Base-by-base conservation (phyloP, 2,797 vertebrate species). In the Lepus townsendii region DNA sequence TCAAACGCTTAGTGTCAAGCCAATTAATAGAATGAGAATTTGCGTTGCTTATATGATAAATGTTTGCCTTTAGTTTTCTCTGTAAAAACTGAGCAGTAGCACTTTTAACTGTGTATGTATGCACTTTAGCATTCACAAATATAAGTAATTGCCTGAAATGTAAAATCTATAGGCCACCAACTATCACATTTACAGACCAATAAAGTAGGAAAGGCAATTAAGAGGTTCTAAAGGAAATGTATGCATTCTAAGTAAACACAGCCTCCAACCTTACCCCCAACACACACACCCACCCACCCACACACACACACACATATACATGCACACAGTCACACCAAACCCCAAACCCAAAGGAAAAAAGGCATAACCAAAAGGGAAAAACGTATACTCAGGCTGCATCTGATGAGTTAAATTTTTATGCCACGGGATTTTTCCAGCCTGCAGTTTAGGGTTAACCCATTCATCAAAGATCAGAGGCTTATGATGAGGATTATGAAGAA, bases 401-500 rank as follows among this genome's bases (percentile, higher is more conserved):
- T 20, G 88, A 93, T 73, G 85, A 97, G 90, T 97, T 96, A 96
- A 90, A 85, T 95, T 97, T 97, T 95, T 96, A 94, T 91, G 91
- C 88, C 76, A 91, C 5, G 96, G 97, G 95, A 95, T 97, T 96
- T 97, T 97, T 93, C 90, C 91, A 96, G 95, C 90, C 96, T 96
- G 88, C 96, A 97, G 92, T 98, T 97, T 97, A 97, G 97, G 90
- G 97, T 98, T 98, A 98, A 98, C 97, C 87, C 97, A 97, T 97
- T 98, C 96, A 97, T 97, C 94, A 97, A 97, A 97, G 95, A 97
- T 96, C 96, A 97, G 65, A 97, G 96, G 96, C 86, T 98, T 98
- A 97, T 94, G 96, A 98, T 96, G 93, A 98, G 96, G 98, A 97
- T 98, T 98, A 98, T 97, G 96, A 98, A 98, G 96, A 98, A 98